Evolutionary conservation across 2,888 invertebrate species (phyloP), one percentile per base, ranked within the genome.

Genomic region (Lasius fuliginosus): DNA sequence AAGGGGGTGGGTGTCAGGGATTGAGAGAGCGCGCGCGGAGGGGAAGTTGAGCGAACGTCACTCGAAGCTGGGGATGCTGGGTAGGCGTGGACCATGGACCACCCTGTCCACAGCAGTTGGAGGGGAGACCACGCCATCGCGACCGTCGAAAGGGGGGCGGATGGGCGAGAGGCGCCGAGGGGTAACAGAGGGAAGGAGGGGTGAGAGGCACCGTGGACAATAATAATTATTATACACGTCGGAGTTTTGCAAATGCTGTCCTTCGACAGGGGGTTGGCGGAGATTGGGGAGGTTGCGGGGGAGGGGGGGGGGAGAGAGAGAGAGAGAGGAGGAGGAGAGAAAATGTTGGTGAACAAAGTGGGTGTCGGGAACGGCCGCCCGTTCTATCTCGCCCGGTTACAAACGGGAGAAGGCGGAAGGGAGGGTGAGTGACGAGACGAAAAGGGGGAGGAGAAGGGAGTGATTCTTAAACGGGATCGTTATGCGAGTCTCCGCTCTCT

Each of bases 391-490:
- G 84, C 84, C 77, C 74, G 58, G 87, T 62, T 84, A 77, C 67
- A 65, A 75, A 53, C 71, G 85, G 84, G 62, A 90, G 90, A 12
- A 56, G 65, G 11, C 27, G 84, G 53, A 84, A 81, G 65, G 77
- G 46, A 67, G 77, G 77, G 67, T 49, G 67, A 77, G 68, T 62
- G 84, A 71, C 62, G 71, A 67, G 49, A 76, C 64, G 81, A 53
- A 69, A 60, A 62, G 79, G 74, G 81, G 83, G 73, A 68, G 84
- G 64, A 77, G 79, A 84, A 67, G 77, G 85, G 88, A 86, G 84
- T 91, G 92, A 92, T 94, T 92, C 94, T 94, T 94, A 94, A 94
- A 94, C 92, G 94, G 94, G 93, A 94, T 94, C 94, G 94, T 94
- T 94, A 94, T 92, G 92, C 92, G 91, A 93, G 91, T 92, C 92